Percentiles rank a stretch among this genome's conserved stretches.
Conservation (phyloP, 2,797 vertebrate genomes). For the Sebastes goodei region DNA sequence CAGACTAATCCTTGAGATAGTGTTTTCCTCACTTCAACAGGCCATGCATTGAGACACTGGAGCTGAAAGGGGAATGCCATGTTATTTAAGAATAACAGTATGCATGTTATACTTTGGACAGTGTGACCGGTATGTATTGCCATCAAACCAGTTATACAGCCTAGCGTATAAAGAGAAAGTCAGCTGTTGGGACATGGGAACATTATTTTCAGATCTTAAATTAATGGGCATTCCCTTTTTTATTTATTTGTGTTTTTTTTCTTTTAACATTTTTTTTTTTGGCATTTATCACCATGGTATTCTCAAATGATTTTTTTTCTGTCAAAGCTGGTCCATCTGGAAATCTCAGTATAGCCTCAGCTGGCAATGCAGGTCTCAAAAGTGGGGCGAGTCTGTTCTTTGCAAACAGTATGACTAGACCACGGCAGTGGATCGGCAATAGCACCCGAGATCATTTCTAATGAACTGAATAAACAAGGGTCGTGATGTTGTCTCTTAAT, state of each 20-base stretch:
- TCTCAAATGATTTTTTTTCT: slow-evolving; percentile 16
- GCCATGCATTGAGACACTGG: slow-evolving; percentile 13
- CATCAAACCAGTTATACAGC: slow-evolving; percentile 11
- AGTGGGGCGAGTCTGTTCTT: slow-evolving; percentile 50
- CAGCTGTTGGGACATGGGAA: neutral
- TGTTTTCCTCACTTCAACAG: slow-evolving; percentile 39
- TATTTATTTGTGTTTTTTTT: neutral
- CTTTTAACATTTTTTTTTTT: neutral
- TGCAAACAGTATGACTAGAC: slow-evolving; percentile 9
- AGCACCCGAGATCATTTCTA: neutral
- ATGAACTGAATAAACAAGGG: neutral
- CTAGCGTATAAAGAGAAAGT: neutral
- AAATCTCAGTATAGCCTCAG: slow-evolving; percentile 52
- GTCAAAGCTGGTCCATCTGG: slow-evolving; percentile 41
- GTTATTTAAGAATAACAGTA: slow-evolving; percentile 1
- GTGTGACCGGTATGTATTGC: neutral
- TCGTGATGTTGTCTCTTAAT: neutral
- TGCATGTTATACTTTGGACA: neutral
- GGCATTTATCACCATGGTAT: neutral
- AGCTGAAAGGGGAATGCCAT: slow-evolving; percentile 17
- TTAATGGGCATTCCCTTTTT: neutral
- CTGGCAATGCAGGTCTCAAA: slow-evolving; percentile 53
- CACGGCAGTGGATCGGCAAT: slow-evolving; percentile 27
- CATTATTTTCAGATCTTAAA: neutral
- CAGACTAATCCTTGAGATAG: slow-evolving; percentile 36